Evolutionary conservation across 2,888 invertebrate genomes (phyloP).

Genomic region (Pterobdella sp.): DNA sequence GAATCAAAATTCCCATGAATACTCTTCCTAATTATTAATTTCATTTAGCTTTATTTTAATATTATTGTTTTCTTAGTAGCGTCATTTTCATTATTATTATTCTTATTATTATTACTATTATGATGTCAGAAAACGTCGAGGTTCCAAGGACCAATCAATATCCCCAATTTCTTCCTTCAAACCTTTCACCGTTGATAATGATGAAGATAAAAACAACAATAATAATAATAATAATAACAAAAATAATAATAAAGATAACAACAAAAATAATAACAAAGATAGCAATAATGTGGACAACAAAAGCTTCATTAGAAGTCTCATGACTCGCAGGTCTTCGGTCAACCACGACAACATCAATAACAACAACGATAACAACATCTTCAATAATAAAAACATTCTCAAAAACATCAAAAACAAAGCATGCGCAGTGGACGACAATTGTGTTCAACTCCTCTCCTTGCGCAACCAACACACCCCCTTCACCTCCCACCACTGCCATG

Average conservation of each 20-base stretch:
- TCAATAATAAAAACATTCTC: neutral
- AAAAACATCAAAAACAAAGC: neutral
- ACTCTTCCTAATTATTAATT: neutral
- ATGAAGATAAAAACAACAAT: constrained; percentile 3
- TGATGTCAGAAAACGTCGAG: neutral
- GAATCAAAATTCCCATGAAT: neutral
- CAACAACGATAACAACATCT: constrained; percentile 7
- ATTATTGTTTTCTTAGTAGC: no score
- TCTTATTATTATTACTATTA: neutral
- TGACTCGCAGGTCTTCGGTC: neutral
- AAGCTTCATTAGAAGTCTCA: neutral
- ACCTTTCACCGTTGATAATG: neutral
- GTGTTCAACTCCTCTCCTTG: no score
- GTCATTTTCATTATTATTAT: neutral
- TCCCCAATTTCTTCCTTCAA: neutral
- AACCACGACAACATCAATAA: neutral
- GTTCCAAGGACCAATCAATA: neutral
- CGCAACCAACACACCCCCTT: no score
- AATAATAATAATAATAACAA: neutral
- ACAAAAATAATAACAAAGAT: neutral
- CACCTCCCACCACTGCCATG: no score
- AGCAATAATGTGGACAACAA: neutral
- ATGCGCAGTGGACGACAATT: neutral
- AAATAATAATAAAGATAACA: neutral
- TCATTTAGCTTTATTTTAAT: no score